These are phyloP conservation scores for Cantharis nigra DNA, from an alignment of 2,888 invertebrate species.

Conservation along the genomic window DNA sequence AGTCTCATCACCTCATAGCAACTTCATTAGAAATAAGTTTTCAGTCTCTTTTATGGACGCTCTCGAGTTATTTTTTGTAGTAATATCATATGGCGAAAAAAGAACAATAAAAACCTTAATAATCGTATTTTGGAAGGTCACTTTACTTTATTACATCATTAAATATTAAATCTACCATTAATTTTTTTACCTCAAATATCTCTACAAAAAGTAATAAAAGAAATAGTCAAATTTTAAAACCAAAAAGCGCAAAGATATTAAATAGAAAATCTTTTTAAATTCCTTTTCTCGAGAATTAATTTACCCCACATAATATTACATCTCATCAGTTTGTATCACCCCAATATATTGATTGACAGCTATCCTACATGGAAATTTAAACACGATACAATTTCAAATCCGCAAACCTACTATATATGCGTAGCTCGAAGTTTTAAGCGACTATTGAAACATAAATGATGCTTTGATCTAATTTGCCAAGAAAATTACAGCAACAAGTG, in stretches of 20 bases:
- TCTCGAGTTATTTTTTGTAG: neutral
- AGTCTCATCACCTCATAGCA: conserved; percentile 14
- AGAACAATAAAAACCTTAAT: conserved; percentile 9
- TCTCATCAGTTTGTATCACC: conserved; percentile 15
- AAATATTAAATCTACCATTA: neutral
- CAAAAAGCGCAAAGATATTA: neutral
- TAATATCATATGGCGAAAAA: conserved; percentile 6
- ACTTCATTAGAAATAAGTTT: conserved; percentile 31
- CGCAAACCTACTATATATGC: conserved; percentile 16
- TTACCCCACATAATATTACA: conserved; percentile 1
- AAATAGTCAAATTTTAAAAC: neutral
- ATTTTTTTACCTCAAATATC: neutral
- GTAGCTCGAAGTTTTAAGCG: conserved; percentile 8
- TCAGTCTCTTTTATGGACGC: conserved; percentile 23
- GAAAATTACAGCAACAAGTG: conserved; percentile 53
- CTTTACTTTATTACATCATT: neutral
- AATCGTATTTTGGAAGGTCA: neutral
- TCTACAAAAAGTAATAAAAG: neutral
- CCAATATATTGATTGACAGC: conserved; percentile 26
- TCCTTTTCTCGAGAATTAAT: neutral
- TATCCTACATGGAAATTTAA: conserved; percentile 23
- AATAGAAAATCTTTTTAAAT: neutral
- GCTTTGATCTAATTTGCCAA: conserved; percentile 50
- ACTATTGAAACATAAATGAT: conserved; percentile 44
- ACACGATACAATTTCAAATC: conserved; percentile 26